Conservation (phyloP, 35 echinoderm and acorn worm species). For the Anneissia japonica region DNA sequence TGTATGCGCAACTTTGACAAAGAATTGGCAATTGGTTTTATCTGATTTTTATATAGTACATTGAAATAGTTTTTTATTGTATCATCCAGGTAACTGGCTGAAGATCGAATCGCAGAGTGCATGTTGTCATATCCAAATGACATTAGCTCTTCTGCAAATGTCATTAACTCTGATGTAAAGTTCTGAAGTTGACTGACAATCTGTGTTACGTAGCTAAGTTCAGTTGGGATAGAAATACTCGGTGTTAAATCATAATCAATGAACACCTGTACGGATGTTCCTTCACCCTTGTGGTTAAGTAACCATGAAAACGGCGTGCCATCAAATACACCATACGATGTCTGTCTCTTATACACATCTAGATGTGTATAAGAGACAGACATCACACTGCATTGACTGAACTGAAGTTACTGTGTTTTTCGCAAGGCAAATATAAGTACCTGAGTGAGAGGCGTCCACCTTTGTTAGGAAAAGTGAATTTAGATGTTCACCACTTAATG, state of each 20-base stretch:
- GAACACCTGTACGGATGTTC: neutral
- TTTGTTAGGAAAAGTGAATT: neutral
- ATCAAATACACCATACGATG: neutral
- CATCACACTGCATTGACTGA: no score
- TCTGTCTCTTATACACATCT: no score
- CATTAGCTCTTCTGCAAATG: neutral
- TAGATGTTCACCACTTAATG: neutral
- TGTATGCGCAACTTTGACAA: neutral
- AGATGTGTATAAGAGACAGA: no score
- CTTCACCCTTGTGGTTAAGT: neutral
- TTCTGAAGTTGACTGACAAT: neutral
- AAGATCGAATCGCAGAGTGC: neutral
- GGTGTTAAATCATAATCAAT: neutral
- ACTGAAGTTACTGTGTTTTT: no score
- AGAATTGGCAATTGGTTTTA: neutral
- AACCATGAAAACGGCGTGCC: neutral
- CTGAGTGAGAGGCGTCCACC: neutral
- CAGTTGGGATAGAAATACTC: neutral
- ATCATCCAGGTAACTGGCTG: neutral
- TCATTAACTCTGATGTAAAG: neutral
- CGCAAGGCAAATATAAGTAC: no score
- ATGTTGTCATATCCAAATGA: neutral
- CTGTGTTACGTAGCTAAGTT: neutral
- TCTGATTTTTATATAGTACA: neutral
- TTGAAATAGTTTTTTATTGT: neutral